phyloP scores from a whole-genome alignment of 2,888 invertebrate species.

The Limnephilus auricula region DNA sequence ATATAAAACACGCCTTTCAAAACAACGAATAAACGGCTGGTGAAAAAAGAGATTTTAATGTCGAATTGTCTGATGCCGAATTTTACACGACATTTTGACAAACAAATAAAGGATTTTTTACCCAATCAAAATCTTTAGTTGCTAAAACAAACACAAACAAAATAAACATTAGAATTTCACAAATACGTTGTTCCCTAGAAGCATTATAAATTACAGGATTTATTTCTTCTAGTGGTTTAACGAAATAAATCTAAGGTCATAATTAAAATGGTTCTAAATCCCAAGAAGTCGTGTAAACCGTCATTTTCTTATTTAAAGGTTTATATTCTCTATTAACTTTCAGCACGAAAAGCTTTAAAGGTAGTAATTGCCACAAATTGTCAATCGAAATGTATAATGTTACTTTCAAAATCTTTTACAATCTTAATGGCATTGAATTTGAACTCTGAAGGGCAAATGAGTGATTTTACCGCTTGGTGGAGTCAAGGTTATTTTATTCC shows the following conservation, averaged over 20 bases:
- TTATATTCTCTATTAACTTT: neutral
- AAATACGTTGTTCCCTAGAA: no score
- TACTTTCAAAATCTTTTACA: constrained; percentile 11
- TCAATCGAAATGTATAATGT: constrained; percentile 10
- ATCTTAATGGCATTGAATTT: constrained; percentile 25
- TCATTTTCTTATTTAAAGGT: neutral
- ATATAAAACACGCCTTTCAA: no score
- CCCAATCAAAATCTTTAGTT: no score
- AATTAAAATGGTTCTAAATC: neutral
- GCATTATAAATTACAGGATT: no score
- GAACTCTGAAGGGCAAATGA: constrained; percentile 20
- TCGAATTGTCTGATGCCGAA: no score
- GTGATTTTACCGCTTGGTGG: neutral
- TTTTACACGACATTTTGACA: no score
- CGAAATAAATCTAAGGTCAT: neutral
- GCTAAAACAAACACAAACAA: no score
- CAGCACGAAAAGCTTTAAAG: neutral
- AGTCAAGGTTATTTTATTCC: constrained; percentile 2
- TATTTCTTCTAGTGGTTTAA: no score
- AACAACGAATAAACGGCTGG: no score
- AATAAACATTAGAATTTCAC: no score
- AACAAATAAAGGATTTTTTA: no score
- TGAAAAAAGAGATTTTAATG: no score
- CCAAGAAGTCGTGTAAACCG: neutral
- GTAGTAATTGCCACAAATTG: neutral